Conservation (phyloP, 2,797 vertebrate species). For the Chelon auratus region DNA sequence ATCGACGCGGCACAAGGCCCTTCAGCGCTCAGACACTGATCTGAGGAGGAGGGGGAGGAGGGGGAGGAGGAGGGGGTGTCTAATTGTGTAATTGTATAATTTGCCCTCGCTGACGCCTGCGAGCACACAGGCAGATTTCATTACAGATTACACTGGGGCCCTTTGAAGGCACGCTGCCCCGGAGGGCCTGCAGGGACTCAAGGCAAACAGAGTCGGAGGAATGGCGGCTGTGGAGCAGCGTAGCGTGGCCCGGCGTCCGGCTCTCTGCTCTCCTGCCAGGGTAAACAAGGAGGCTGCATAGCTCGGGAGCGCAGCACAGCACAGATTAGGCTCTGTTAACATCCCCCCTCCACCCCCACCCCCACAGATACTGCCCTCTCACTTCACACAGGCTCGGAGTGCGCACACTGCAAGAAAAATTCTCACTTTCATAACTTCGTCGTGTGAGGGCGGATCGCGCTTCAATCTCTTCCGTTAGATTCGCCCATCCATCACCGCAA, state of each 20-base stretch:
- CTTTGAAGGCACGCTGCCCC: constrained; percentile 84
- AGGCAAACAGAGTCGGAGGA: constrained; percentile 65
- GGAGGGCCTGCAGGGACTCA: constrained; percentile 62
- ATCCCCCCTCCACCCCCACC: constrained; percentile 40
- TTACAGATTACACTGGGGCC: constrained; percentile 79
- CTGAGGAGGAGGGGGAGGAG: constrained; percentile 25
- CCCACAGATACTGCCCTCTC: constrained; percentile 25
- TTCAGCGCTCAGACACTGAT: constrained; percentile 64
- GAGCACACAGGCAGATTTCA: constrained; percentile 85
- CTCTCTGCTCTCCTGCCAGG: constrained; percentile 84
- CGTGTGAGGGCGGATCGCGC: constrained; percentile 15
- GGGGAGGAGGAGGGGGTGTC: constrained; percentile 45
- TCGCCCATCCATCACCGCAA: not conserved
- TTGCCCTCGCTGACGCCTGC: constrained; percentile 83
- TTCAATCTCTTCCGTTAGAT: not conserved
- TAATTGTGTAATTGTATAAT: constrained; percentile 86
- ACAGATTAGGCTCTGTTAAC: constrained; percentile 71
- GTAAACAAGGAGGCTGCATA: constrained; percentile 83
- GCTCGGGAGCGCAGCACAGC: constrained; percentile 73
- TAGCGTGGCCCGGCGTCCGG: constrained; percentile 70
- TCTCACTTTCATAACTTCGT: constrained; percentile 5
- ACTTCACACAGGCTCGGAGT: constrained; percentile 32
- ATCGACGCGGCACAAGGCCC: constrained; percentile 15
- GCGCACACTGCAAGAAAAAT: constrained; percentile 13
- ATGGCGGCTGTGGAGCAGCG: constrained; percentile 55